A percentile compares a stretch with the other conserved stretches of the same genome.
These are phyloP conservation scores for Ormyrus pomaceus DNA, from an alignment of 2,888 invertebrate species.

Conservation along the genomic window DNA sequence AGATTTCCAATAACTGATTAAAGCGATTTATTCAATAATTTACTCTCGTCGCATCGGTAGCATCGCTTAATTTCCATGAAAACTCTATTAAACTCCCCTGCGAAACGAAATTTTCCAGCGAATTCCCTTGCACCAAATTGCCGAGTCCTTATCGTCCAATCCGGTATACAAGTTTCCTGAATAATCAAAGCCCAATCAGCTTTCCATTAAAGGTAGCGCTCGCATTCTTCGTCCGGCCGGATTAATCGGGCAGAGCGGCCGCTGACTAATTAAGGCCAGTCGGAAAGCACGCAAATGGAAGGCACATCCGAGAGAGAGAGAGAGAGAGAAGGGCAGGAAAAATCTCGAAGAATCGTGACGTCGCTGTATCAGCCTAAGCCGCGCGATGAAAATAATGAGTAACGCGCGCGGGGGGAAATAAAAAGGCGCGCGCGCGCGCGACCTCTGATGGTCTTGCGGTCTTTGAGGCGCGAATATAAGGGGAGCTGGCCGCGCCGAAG, in stretches of 20 bases:
- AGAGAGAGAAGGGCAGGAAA: background rate
- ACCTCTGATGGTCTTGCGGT: too few relatives aligned
- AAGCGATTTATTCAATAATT: too few relatives aligned
- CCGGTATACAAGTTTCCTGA: conserved; percentile 16
- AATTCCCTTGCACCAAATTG: background rate
- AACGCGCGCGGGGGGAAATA: too few relatives aligned
- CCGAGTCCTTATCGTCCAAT: conserved; percentile 9
- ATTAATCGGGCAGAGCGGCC: background rate
- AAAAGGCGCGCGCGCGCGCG: too few relatives aligned
- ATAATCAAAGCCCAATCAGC: conserved; percentile 15
- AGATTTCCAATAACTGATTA: too few relatives aligned
- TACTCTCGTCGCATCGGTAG: too few relatives aligned
- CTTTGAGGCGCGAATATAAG: too few relatives aligned
- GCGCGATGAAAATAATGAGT: too few relatives aligned
- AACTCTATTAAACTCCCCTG: too few relatives aligned
- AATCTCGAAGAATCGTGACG: conserved; percentile 16
- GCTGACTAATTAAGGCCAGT: conserved; percentile 29
- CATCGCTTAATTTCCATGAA: too few relatives aligned
- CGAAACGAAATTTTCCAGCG: too few relatives aligned
- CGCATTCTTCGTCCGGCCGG: conserved; percentile 5
- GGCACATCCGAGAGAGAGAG: background rate
- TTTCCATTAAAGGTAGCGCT: conserved; percentile 27
- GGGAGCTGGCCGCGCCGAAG: background rate
- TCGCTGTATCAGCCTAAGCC: background rate
- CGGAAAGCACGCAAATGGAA: background rate